Base-by-base conservation (phyloP, 2,113 vertebrate species). In the Petrocephalus zakoni region DNA sequence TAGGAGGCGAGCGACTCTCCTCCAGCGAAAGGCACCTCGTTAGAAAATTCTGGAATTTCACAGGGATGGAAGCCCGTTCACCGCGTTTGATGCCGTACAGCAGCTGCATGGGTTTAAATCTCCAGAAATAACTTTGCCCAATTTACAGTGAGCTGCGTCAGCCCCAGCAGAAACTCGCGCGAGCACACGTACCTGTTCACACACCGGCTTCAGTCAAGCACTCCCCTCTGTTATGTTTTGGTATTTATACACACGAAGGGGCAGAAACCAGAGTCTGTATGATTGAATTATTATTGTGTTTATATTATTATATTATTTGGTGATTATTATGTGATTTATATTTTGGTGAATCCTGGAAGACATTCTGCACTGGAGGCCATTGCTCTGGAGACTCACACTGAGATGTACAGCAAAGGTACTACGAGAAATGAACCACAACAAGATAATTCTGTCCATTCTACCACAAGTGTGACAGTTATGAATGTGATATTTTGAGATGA, bases 41-140 rank as follows among this genome's bases (percentile, higher is more conserved):
- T 78, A 78, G 72, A 78, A 42, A 78, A 19, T 42, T 78, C 72
- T 78, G 72, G 13, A 78, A 78, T 34, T 78, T 78, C 81, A 84
- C 42, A 51, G 47, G 22, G 81, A 46, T 19, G 37, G 81, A 51
- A 84, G 34, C 72, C 29, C 72, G 17, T 78, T 42, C 34, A 42
- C 72, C n/a, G 13, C 6, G 72, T 78, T 78, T 78, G 72, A 78
- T 78, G 29, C 72, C 72, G 42, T 78, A 42, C 34, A 42, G 72
- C 5, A 9, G 34, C 72, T 37, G 29, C 72, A 42, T 78, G 34
- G 72, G 34, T 78, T 78, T 78, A 78, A 37, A 42, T 78, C 17
- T 78, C 72, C 72, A 17, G 34, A 78, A 78, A 78, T 78, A 78
- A 42, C 72, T 42, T 42, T 42, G 7, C 34, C 72, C 72, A 78